Base-by-base conservation (phyloP, 2,888 invertebrate genomes). In the Drosophila ustulata region DNA sequence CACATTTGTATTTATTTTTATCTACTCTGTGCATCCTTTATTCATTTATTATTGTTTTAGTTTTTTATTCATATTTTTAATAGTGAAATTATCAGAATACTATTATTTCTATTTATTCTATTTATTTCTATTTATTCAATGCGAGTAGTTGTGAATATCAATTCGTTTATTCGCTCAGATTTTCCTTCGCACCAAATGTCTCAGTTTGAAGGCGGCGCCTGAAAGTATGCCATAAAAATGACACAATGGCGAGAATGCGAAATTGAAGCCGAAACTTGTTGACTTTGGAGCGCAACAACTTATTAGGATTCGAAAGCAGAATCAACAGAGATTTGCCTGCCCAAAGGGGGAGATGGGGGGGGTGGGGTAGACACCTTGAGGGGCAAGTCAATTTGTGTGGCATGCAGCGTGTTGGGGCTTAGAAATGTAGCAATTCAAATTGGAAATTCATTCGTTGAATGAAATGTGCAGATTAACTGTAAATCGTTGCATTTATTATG, bases 401-500 rank as follows among this genome's bases (percentile, higher is more conserved):
- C 26, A 18, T 11, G 30, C 7, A 30, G 30, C 30, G 30, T 53
- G 55, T 25, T 25, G 23, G 13, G 26, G 13, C 49, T 58, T 50
- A 58, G 39, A 58, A 58, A 65, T 66, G 51, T 50, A 37, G n/a
- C 23, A 61, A 47, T 61, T 53, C 26, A 52, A 47, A 52, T 53
- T 41, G 50, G 23, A 49, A 56, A 57, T 52, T 52, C 51, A 66
- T 18, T 71, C 45, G 32, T 47, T 62, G 61, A 64, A 58, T 34
- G 55, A 57, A 72, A 64, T 61, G 50, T 51, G 47, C 45, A 63
- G 78, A 78, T 75, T 78, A 75, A 62, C 50, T 61, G 74, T 53
- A 75, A 78, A 78, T 62, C 74, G 78, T 53, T 75, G 73, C 56
- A 67, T 57, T 67, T 67, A 51, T 63, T 63, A 66, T 53, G 53